Base-by-base conservation (phyloP, 2,888 invertebrate genomes). In the Caenorhabditis zanzibari region DNA sequence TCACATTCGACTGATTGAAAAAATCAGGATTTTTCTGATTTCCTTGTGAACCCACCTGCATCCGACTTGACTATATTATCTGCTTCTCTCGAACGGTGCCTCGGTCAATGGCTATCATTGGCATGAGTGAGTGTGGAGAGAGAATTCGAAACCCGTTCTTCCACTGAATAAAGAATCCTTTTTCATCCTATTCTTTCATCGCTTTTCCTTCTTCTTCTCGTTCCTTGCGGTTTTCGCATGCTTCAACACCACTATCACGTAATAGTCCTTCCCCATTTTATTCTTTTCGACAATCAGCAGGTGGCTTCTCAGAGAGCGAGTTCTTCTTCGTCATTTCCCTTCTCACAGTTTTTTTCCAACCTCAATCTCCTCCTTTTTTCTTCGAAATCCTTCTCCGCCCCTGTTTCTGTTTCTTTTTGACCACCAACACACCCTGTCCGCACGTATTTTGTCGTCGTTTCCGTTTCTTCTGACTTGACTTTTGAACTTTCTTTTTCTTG, bases 211-310 rank as follows among this genome's bases (percentile, higher is more conserved):
- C 32, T 47, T n/a, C 64, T 74, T 66, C 66, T 71, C 71, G 69
- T 77, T 63, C 59, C 76, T 24, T 69, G 77, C 63, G 77, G 69
- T 68, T 81, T 80, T 69, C 81, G 74, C 81, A 81, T 74, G 81
- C 81, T 58, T 74, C 68, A 28, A 68, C 69, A 69, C 68, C 81
- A 81, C 81, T 63, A 74, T 81, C 81, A 81, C 81, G 81, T 81
- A 81, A 81, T 68, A 73, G 59, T 66, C 58, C 44, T 22, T 58
- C 16, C 35, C 35, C n/a, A 7, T 38, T 22, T 41, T 32, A 38
- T 41, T 22, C 61, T 44, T 63, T 63, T 54, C 41, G 59, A 26
- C 79, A 71, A 69, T 79, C 77, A 69, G 71, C 69, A 79, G 71
- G 71, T 79, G 71, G 69, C 61, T n/a, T 19, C 47, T 10, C 9